phyloP scores from a whole-genome alignment of 2,113 vertebrate species.

The Xyliphius kryptos region DNA sequence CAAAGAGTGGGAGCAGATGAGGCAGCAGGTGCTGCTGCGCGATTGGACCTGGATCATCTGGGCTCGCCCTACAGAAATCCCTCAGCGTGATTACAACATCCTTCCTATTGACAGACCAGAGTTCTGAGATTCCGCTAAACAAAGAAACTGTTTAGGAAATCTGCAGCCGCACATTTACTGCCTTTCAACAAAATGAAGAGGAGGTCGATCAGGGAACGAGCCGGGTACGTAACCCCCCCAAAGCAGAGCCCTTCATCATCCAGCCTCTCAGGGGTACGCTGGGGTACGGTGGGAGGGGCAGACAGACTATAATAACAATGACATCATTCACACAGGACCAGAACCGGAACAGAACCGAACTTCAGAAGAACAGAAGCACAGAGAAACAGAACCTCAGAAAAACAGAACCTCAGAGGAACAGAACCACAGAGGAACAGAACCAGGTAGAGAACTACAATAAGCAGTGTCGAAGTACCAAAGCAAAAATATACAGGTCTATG shows the following conservation, averaged over 20 bases:
- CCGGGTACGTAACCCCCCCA: background rate
- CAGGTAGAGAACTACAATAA: too few relatives aligned
- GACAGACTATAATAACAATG: too few relatives aligned
- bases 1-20: constrained; percentile 43
- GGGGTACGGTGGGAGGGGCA: too few relatives aligned
- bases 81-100: constrained; percentile 24
- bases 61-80: constrained; percentile 32
- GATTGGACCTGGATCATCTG: constrained; percentile 38
- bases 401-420: too few relatives aligned
- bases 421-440: too few relatives aligned
- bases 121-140: constrained; percentile 32
- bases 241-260: background rate
- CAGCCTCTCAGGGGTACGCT: too few relatives aligned
- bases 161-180: background rate
- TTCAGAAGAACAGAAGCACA: too few relatives aligned
- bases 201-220: background rate
- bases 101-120: constrained; percentile 23
- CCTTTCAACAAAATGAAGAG: background rate
- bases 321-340: too few relatives aligned
- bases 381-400: too few relatives aligned
- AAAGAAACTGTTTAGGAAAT: constrained; percentile 17
- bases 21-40: constrained; percentile 43
- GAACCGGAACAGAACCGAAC: too few relatives aligned
- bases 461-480: too few relatives aligned
- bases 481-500: too few relatives aligned